Conservation (phyloP, 2,797 vertebrate genomes). For the Phylloscopus collybita region DNA sequence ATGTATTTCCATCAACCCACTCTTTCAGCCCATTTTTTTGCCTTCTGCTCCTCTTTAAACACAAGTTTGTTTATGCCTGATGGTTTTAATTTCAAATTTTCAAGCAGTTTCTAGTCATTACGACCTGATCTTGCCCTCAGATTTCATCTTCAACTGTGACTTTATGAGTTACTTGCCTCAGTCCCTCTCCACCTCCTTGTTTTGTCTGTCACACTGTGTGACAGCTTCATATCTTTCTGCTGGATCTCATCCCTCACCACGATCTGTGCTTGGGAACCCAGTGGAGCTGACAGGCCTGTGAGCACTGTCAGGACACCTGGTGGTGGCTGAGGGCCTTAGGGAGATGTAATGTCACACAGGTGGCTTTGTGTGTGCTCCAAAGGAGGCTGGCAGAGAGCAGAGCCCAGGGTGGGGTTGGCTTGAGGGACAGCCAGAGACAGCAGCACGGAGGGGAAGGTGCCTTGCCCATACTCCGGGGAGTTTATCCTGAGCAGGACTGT, state of each 20-base stretch:
- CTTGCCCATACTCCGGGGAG: not conserved
- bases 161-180: not conserved
- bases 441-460: not conserved
- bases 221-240: not conserved
- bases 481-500: not conserved
- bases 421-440: not conserved
- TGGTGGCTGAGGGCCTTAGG: not conserved
- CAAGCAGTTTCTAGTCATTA: not conserved
- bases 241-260: not conserved
- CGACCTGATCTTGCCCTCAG: not conserved
- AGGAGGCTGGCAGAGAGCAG: not conserved
- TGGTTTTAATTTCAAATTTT: not conserved
- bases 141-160: not conserved
- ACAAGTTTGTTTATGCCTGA: not conserved
- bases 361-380: not conserved
- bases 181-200: not conserved
- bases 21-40: not conserved
- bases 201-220: not conserved
- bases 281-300: not conserved
- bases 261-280: accelerated
- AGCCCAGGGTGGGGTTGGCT: not conserved
- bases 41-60: not conserved
- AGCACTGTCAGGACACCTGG: not conserved
- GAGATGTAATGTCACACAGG: not conserved
- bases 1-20: not conserved